Evolutionary conservation across 2,888 invertebrate species (phyloP).

Genomic region (Callyntrura guangdongensis): DNA sequence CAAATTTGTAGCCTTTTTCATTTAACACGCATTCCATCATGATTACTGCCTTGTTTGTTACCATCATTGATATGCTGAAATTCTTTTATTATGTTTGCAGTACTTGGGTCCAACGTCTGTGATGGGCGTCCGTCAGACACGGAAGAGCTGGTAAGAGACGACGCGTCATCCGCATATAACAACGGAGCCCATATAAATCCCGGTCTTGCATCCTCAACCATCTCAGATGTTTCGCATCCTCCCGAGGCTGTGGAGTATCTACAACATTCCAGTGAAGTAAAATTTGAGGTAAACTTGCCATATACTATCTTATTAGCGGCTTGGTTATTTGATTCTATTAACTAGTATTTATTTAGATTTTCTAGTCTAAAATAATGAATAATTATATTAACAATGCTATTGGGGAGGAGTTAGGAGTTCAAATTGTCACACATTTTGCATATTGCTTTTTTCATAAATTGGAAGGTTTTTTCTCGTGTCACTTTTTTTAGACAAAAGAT

Average conservation of each 20-base stretch:
- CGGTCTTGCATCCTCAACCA: slow-evolving; percentile 81
- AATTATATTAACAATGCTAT: too few relatives aligned
- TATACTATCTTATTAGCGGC: too few relatives aligned
- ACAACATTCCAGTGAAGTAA: slow-evolving; percentile 86
- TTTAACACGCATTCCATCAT: slow-evolving; percentile 35
- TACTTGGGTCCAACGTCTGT: slow-evolving; percentile 87
- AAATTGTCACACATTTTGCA: too few relatives aligned
- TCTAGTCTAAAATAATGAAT: too few relatives aligned
- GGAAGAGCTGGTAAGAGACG: slow-evolving; percentile 89
- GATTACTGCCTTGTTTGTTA: slow-evolving; percentile 11
- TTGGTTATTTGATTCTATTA: too few relatives aligned
- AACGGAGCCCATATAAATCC: slow-evolving; percentile 84
- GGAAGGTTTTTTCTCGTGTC: too few relatives aligned
- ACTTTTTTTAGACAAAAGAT: too few relatives aligned
- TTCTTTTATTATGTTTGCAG: slow-evolving; percentile 87
- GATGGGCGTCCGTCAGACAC: slow-evolving; percentile 90
- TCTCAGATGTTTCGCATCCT: slow-evolving; percentile 84
- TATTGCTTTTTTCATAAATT: too few relatives aligned
- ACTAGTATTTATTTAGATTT: too few relatives aligned
- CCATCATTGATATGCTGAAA: not conserved
- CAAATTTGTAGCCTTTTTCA: slow-evolving; percentile 7
- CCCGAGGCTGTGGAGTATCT: slow-evolving; percentile 85
- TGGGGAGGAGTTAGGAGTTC: too few relatives aligned
- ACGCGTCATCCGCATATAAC: slow-evolving; percentile 84
- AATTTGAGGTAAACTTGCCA: slow-evolving; percentile 87